Evolutionary conservation across 1,140 invertebrate genomes (phyloP).

Genomic region (Battus philenor): DNA sequence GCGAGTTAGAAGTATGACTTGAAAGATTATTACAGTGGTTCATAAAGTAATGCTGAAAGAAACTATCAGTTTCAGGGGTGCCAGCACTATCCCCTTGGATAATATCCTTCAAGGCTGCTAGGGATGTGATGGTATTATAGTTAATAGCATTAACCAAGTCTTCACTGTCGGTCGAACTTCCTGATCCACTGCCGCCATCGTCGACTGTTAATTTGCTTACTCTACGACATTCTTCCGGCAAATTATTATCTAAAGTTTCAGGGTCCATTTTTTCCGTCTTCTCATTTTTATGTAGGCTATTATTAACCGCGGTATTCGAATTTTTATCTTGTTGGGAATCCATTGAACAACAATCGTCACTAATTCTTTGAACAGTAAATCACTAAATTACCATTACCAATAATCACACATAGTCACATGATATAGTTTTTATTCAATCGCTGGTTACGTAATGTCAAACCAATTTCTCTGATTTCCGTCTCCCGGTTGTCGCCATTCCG

Average conservation of each 20-base stretch:
- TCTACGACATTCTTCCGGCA: constrained; percentile 35
- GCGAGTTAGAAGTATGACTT: constrained; percentile 75
- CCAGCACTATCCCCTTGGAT: constrained; percentile 78
- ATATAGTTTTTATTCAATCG: constrained; percentile 36
- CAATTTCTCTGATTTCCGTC: constrained; percentile 35
- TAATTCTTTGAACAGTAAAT: constrained; percentile 26
- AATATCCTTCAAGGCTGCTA: constrained; percentile 82
- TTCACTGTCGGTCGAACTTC: constrained; percentile 79
- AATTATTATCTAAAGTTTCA: constrained; percentile 25
- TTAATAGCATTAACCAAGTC: constrained; percentile 81
- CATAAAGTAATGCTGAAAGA: constrained; percentile 84
- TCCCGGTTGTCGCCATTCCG: constrained; percentile 41
- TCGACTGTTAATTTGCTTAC: constrained; percentile 34
- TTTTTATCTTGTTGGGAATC: constrained; percentile 45
- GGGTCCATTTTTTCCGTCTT: constrained; percentile 53
- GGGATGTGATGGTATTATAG: constrained; percentile 81
- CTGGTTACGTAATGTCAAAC: constrained; percentile 50
- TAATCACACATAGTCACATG: constrained; percentile 61
- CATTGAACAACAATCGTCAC: constrained; percentile 53
- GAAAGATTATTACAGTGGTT: constrained; percentile 82
- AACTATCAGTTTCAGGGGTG: constrained; percentile 79
- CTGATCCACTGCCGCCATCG: constrained; percentile 38
- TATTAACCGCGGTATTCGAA: constrained; percentile 42
- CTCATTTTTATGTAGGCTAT: constrained; percentile 51
- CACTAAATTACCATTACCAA: constrained; percentile 32